These are phyloP conservation scores for Rhinophrynus dorsalis DNA, from an alignment of 2,797 vertebrate genomes.

Conservation along the genomic window DNA sequence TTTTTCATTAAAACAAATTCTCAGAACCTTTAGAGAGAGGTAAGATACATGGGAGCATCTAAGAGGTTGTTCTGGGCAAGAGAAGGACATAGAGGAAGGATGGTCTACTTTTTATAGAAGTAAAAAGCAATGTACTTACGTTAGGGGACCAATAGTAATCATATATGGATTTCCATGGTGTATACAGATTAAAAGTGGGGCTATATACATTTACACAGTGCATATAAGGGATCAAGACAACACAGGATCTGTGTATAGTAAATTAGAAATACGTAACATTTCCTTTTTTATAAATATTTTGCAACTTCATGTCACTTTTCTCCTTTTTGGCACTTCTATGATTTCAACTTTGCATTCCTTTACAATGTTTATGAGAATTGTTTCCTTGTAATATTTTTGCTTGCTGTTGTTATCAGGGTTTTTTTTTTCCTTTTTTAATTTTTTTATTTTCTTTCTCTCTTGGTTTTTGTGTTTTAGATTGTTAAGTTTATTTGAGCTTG, in stretches of 20 bases:
- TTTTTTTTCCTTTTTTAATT: no score
- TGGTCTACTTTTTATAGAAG: no score
- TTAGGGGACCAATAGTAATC: background rate
- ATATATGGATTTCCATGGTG: background rate
- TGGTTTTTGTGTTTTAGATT: no score
- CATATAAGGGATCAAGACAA: background rate
- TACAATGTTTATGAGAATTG: no score
- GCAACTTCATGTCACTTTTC: background rate
- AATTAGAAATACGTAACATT: conserved; percentile 18
- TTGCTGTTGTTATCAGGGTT: background rate
- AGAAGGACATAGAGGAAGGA: background rate
- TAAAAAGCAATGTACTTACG: no score
- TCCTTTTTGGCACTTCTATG: conserved; percentile 37
- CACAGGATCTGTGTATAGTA: background rate
- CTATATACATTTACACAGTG: conserved; percentile 34
- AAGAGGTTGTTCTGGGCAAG: background rate
- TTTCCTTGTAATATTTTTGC: background rate
- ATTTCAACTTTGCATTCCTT: no score
- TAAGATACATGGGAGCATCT: conserved; percentile 7
- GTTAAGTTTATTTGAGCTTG: no score
- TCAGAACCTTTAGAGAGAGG: background rate
- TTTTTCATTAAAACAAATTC: conserved; percentile 1
- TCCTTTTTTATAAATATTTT: background rate
- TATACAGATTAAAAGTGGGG: conserved; percentile 1
- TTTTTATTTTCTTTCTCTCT: no score